Conservation (phyloP, 2,888 invertebrate genomes). For the Mythimna lalbum region DNA sequence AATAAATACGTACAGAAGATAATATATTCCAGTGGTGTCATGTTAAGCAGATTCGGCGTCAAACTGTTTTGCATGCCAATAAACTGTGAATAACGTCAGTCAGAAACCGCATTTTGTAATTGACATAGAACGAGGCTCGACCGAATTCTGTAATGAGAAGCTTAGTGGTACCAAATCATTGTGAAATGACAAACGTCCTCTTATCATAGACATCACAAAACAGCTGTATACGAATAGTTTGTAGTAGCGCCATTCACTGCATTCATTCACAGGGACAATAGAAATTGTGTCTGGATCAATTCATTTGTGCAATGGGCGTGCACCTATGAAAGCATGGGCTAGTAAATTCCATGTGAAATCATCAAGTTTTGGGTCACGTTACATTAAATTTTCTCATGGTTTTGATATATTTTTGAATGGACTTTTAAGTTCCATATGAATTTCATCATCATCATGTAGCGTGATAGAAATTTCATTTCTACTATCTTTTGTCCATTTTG, state of each 20-base stretch:
- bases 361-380: slow-evolving; percentile 21
- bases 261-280: slow-evolving; percentile 52
- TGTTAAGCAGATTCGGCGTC: slow-evolving; percentile 64
- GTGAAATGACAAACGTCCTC: slow-evolving; percentile 47
- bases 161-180: slow-evolving; percentile 55
- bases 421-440: neutral
- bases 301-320: slow-evolving; percentile 41
- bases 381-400: slow-evolving; percentile 1
- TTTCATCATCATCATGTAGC: neutral
- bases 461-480: slow-evolving; percentile 9
- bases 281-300: slow-evolving; percentile 46
- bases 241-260: slow-evolving; percentile 27
- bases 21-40: slow-evolving; percentile 61
- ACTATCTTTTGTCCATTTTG: slow-evolving; percentile 11
- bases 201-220: slow-evolving; percentile 31
- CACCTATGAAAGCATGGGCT: slow-evolving; percentile 36
- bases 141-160: slow-evolving; percentile 66
- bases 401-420: slow-evolving; percentile 4
- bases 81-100: slow-evolving; percentile 54
- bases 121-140: slow-evolving; percentile 56
- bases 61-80: slow-evolving; percentile 69
- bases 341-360: slow-evolving; percentile 42
- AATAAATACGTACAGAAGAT: slow-evolving; percentile 41
- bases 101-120: slow-evolving; percentile 55
- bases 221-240: slow-evolving; percentile 16